Evolutionary conservation across 2,888 invertebrate genomes (phyloP).

Genomic region (Chrysolina oricalcia): DNA sequence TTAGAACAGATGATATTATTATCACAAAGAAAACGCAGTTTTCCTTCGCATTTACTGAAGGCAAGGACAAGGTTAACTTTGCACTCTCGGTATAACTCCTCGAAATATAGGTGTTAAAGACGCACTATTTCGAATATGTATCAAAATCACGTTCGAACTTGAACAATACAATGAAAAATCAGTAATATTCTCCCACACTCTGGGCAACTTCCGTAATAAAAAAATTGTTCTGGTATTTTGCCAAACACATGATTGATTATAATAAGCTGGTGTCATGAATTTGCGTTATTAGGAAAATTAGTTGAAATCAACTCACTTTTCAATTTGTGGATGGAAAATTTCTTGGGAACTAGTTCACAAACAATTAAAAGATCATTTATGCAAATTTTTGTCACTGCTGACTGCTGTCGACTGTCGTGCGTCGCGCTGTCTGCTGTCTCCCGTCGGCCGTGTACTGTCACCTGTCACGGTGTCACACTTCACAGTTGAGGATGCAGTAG

Average conservation of each 20-base stretch:
- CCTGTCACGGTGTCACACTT: too few relatives aligned
- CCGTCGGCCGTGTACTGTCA: too few relatives aligned
- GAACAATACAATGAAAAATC: slow-evolving; percentile 6
- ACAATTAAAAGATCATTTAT: slow-evolving; percentile 40
- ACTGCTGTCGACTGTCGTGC: background rate
- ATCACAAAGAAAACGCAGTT: slow-evolving; percentile 56
- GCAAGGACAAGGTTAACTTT: slow-evolving; percentile 50
- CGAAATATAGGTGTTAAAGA: background rate
- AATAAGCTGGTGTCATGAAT: background rate
- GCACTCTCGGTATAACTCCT: slow-evolving; percentile 17
- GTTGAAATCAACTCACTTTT: slow-evolving; percentile 9
- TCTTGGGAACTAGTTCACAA: slow-evolving; percentile 33
- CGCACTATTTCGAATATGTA: background rate
- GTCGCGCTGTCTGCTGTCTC: too few relatives aligned
- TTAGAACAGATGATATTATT: slow-evolving; percentile 38
- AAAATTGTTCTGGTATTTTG: slow-evolving; percentile 38
- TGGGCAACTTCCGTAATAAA: slow-evolving; percentile 29
- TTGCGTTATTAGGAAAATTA: background rate
- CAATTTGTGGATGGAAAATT: background rate
- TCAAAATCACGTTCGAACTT: slow-evolving; percentile 11
- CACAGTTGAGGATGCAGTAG: too few relatives aligned
- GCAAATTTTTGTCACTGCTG: slow-evolving; percentile 38
- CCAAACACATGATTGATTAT: slow-evolving; percentile 33
- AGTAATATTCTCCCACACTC: slow-evolving; percentile 33
- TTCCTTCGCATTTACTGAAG: slow-evolving; percentile 40